Conservation (phyloP, 2,797 vertebrate genomes). For the Sebastes baramenuke region DNA sequence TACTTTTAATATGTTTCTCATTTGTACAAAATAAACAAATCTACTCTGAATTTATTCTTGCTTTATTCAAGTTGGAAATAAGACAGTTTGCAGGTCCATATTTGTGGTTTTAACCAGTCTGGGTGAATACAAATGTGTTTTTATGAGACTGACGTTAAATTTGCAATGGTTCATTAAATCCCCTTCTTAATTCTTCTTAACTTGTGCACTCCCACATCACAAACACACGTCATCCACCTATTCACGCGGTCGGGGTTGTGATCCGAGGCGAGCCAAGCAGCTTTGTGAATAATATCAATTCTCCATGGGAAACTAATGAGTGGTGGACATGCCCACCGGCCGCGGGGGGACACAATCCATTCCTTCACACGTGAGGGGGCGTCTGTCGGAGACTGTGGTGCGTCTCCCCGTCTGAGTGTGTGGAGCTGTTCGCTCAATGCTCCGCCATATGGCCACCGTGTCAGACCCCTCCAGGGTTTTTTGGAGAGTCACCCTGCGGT, state of each 20-base stretch:
- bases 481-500: constrained; percentile 39
- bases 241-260: constrained; percentile 57
- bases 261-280: constrained; percentile 45
- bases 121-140: background rate
- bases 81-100: background rate
- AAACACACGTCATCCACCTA: constrained; percentile 45
- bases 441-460: constrained; percentile 66
- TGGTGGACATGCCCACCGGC: constrained; percentile 62
- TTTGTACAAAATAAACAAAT: background rate
- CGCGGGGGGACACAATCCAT: constrained; percentile 62
- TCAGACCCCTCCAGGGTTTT: constrained; percentile 48
- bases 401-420: constrained; percentile 45
- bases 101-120: background rate
- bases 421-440: constrained; percentile 47
- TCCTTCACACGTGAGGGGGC: constrained; percentile 59
- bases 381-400: constrained; percentile 55
- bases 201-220: constrained; percentile 9
- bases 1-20: background rate
- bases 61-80: background rate
- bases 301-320: constrained; percentile 77
- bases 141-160: constrained; percentile 35
- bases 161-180: constrained; percentile 39
- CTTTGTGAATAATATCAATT: constrained; percentile 76
- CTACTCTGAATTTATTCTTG: background rate
- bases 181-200: constrained; percentile 19